Evolutionary conservation across 2,797 vertebrate genomes (phyloP).

Genomic region (Aotus griseimembra): DNA sequence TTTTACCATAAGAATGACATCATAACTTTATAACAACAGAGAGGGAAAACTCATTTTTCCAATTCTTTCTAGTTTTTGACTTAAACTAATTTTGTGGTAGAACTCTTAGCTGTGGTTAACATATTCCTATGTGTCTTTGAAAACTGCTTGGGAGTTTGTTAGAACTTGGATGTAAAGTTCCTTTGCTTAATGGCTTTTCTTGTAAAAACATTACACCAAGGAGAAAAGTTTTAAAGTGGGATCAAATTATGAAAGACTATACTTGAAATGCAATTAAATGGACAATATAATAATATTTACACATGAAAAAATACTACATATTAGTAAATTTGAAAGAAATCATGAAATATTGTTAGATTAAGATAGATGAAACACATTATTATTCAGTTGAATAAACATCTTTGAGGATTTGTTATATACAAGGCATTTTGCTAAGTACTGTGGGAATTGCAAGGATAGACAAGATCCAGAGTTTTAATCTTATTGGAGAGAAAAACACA

Average conservation of each 20-base stretch:
- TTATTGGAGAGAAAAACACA: not conserved
- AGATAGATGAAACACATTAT: not conserved
- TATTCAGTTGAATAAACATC: not conserved
- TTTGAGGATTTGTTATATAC: not conserved
- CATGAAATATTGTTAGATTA: not conserved
- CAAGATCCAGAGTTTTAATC: not conserved
- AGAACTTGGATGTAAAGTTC: slow-evolving; percentile 41
- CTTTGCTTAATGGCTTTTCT: slow-evolving; percentile 23
- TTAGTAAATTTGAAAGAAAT: not conserved
- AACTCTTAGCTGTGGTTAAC: slow-evolving; percentile 17
- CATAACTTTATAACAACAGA: not conserved
- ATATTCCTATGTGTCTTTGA: slow-evolving; percentile 8
- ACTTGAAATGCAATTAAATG: not conserved
- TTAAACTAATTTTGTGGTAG: not conserved
- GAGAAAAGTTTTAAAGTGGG: not conserved
- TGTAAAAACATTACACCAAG: not conserved
- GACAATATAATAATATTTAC: slow-evolving; percentile 2
- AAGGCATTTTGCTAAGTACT: not conserved
- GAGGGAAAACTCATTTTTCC: not conserved
- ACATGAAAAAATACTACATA: not conserved
- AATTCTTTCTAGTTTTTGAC: slow-evolving; percentile 34
- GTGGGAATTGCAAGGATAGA: not conserved
- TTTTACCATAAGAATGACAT: not conserved
- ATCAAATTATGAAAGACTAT: slow-evolving; percentile 6
- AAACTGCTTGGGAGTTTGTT: not conserved